Evolutionary conservation across 2,113 vertebrate genomes (phyloP).

Genomic region (Canis aureus): DNA sequence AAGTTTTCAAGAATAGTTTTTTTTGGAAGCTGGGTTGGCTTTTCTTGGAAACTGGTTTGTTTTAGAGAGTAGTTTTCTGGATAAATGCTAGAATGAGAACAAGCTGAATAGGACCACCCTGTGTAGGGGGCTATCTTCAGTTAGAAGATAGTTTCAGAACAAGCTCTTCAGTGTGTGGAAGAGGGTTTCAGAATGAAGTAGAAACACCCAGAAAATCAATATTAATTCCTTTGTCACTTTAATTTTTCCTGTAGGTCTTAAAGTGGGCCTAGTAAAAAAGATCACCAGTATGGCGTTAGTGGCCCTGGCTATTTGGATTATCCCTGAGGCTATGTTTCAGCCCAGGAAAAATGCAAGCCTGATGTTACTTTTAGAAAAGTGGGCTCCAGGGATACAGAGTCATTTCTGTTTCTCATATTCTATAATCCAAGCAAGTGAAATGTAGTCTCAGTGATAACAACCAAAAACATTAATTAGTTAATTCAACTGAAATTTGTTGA

Average conservation of each 20-base stretch:
- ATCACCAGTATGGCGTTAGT: neutral
- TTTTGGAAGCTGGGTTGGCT: neutral
- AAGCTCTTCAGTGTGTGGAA: rapidly evolving
- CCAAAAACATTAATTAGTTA: neutral
- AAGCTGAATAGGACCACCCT: neutral
- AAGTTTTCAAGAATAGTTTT: constrained; percentile 44
- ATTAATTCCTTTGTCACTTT: neutral
- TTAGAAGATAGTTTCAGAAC: neutral
- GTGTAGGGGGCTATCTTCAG: neutral
- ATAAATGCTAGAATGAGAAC: constrained; percentile 6
- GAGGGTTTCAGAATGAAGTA: neutral
- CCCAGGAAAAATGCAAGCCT: neutral
- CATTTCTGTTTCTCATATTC: neutral
- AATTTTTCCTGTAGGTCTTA: neutral
- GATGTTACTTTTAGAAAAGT: neutral
- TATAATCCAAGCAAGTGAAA: neutral
- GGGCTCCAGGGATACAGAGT: neutral
- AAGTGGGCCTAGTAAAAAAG: neutral
- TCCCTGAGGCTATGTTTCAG: neutral
- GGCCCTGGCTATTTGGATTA: neutral
- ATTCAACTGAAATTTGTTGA: neutral
- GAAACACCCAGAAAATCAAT: neutral
- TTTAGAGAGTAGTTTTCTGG: neutral
- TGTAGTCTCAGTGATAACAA: neutral
- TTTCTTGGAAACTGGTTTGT: constrained; percentile 44